Conservation (phyloP, 2,113 vertebrate genomes). For the Mesoclemmys tuberculata region DNA sequence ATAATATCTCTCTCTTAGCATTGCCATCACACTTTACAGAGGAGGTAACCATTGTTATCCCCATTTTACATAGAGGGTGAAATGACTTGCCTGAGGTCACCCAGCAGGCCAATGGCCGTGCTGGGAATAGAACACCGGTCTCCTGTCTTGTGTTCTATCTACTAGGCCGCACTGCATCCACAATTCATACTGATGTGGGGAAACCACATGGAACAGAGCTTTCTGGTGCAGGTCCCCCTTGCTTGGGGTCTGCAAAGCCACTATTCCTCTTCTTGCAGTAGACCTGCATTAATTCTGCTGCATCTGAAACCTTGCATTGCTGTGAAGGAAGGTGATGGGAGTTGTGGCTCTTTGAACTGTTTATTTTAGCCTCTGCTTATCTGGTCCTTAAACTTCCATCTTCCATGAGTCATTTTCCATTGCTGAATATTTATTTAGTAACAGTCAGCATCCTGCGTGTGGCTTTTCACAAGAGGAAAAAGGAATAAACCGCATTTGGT, state of each 20-base stretch:
- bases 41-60: background rate
- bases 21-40: no score
- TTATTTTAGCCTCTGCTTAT: background rate
- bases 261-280: background rate
- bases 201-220: background rate
- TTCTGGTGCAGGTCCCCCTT: background rate
- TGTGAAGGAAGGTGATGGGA: background rate
- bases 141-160: background rate
- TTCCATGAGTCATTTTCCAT: background rate
- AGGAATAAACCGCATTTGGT: background rate
- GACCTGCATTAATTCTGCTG: background rate
- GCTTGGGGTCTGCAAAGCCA: background rate
- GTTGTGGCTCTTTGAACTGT: accelerated
- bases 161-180: background rate
- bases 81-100: background rate
- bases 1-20: background rate
- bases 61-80: background rate
- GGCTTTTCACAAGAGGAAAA: background rate
- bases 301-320: accelerated
- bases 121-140: background rate
- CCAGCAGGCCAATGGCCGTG: background rate
- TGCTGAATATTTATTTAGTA: background rate
- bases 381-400: background rate
- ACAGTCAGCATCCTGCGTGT: background rate
- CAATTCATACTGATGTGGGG: background rate